phyloP scores from a whole-genome alignment of 2,797 vertebrate species.

The Fistularia commersonii region DNA sequence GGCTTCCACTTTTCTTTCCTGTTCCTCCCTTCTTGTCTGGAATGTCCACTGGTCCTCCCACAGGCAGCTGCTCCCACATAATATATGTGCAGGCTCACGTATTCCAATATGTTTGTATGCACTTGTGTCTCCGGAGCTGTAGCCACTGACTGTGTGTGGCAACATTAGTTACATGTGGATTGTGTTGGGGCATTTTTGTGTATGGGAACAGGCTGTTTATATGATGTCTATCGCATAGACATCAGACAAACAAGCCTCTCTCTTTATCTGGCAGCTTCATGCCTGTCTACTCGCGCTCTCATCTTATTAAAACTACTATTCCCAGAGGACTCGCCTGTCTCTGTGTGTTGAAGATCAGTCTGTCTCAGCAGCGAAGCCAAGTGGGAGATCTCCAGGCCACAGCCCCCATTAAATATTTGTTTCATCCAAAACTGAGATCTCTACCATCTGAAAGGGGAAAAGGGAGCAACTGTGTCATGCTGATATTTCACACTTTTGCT shows the following conservation, averaged over 20 bases:
- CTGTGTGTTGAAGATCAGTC: constrained; percentile 23
- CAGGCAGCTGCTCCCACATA: constrained; percentile 64
- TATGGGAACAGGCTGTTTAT: too few relatives aligned
- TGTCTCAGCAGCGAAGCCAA: constrained; percentile 25
- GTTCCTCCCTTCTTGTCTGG: too few relatives aligned
- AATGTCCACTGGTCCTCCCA: too few relatives aligned
- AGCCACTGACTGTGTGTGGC: too few relatives aligned
- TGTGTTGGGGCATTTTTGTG: too few relatives aligned
- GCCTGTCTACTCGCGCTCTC: constrained; percentile 38
- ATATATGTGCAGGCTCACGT: constrained; percentile 19
- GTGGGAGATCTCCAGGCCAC: constrained; percentile 14
- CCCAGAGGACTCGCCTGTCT: constrained; percentile 22
- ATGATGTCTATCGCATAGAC: constrained; percentile 11
- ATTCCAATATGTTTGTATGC: constrained; percentile 15
- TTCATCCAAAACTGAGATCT: constrained; percentile 27
- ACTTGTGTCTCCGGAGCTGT: constrained; percentile 1
- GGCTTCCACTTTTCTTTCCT: neutral
- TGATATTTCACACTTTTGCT: too few relatives aligned
- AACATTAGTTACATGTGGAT: too few relatives aligned
- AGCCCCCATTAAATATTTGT: constrained; percentile 25
- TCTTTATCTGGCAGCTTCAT: constrained; percentile 28
- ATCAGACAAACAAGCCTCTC: constrained; percentile 5
- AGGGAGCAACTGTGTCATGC: neutral
- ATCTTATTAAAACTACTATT: constrained; percentile 36
- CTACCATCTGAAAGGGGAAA: constrained; percentile 19